phyloP scores from a whole-genome alignment of 1,140 invertebrate genomes.

The Drosophila truncata region DNA sequence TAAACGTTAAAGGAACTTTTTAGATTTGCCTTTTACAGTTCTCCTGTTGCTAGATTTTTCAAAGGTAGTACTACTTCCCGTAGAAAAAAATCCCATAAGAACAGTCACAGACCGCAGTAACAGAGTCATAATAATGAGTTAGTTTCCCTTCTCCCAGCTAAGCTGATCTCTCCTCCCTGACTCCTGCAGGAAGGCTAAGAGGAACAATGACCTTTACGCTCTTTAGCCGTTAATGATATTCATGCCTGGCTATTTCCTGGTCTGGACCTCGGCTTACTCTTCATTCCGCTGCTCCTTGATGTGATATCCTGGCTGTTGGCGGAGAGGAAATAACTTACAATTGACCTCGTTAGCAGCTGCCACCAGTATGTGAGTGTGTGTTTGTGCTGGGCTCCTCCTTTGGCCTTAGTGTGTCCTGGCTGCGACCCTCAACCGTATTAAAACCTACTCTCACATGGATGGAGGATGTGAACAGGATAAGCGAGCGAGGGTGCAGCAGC shows the following conservation, averaged over 20 bases:
- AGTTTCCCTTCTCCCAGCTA: conserved; percentile 27
- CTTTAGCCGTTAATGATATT: conserved; percentile 76
- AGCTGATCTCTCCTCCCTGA: conserved; percentile 21
- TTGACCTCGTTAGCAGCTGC: conserved; percentile 76
- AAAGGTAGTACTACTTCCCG: not conserved
- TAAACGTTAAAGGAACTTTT: too few relatives aligned
- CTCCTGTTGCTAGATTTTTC: not conserved
- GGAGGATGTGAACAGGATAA: conserved; percentile 29
- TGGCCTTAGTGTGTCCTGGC: conserved; percentile 67
- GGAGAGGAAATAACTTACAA: conserved; percentile 78
- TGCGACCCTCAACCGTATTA: conserved; percentile 74
- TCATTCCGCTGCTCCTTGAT: conserved; percentile 28
- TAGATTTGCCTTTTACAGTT: too few relatives aligned
- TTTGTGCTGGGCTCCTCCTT: conserved; percentile 25
- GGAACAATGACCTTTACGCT: conserved; percentile 60
- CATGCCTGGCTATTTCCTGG: conserved; percentile 71
- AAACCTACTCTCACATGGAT: conserved; percentile 42
- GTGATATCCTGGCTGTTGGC: conserved; percentile 39
- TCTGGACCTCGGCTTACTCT: conserved; percentile 48
- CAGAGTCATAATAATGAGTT: conserved; percentile 30
- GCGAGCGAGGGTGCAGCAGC: conserved; percentile 24
- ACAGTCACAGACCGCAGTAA: not conserved
- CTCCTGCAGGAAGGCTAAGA: conserved; percentile 14
- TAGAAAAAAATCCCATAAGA: not conserved
- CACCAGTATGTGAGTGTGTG: conserved; percentile 57